Conservation (phyloP, 1,140 invertebrate species). For the Diuraphis noxia region DNA sequence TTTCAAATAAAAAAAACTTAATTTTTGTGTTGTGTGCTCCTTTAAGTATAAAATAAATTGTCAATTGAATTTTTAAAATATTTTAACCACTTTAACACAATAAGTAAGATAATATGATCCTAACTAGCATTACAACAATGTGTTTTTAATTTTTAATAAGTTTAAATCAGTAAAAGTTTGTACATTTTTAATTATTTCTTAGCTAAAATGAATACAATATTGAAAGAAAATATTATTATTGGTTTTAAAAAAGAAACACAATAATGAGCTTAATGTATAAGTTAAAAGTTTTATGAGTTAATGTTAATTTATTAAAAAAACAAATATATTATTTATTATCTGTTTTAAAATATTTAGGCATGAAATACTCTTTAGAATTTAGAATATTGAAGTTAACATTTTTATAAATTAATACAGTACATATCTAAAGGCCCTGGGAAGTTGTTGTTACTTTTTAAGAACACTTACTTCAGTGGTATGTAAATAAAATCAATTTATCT, state of each 20-base stretch:
- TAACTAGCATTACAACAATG: not conserved
- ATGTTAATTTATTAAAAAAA: not conserved
- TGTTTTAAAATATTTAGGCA: not conserved
- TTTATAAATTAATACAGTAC: not conserved
- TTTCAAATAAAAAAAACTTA: no score
- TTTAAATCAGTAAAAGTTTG: not conserved
- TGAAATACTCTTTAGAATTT: not conserved
- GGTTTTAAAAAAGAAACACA: not conserved
- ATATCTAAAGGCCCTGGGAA: not conserved
- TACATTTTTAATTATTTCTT: not conserved
- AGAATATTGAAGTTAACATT: not conserved
- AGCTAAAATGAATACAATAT: not conserved
- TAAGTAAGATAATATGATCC: not conserved
- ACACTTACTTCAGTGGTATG: constrained; percentile 27
- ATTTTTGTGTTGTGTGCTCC: no score
- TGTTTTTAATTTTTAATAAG: not conserved
- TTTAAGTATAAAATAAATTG: not conserved
- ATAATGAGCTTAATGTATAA: not conserved
- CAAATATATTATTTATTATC: not conserved
- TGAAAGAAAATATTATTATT: not conserved
- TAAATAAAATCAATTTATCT: not conserved
- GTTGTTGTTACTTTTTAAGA: constrained; percentile 5
- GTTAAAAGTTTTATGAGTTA: not conserved
- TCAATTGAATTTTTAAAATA: not conserved
- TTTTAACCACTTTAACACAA: not conserved